Evolutionary conservation across 2,113 vertebrate species (phyloP).

Genomic region (Isichthys henryi): DNA sequence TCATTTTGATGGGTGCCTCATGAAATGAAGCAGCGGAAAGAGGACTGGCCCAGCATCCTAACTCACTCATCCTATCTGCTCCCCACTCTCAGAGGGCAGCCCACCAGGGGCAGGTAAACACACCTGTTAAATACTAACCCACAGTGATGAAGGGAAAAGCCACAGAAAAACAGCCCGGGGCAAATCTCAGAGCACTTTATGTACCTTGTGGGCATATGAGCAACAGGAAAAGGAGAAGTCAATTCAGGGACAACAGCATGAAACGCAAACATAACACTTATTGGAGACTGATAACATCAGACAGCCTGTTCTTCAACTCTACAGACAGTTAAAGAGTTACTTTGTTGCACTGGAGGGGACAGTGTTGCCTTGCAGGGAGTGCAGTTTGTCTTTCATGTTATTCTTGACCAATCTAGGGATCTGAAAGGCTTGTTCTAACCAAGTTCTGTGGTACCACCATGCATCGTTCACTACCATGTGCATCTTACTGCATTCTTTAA

Average conservation of each 20-base stretch:
- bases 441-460: background rate
- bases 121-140: background rate
- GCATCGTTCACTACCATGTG: background rate
- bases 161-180: background rate
- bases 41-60: background rate
- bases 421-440: background rate
- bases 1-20: background rate
- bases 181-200: background rate
- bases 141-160: background rate
- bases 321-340: background rate
- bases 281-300: background rate
- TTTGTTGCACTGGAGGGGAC: background rate
- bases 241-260: background rate
- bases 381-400: no score
- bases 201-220: background rate
- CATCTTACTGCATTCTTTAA: background rate
- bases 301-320: background rate
- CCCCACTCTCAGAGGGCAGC: background rate
- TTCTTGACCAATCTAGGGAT: background rate
- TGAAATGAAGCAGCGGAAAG: background rate
- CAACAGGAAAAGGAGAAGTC: background rate
- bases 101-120: background rate
- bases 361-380: background rate
- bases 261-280: background rate
- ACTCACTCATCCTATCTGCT: background rate